These are phyloP conservation scores for Ectemnius continuus DNA, from an alignment of 2,888 invertebrate genomes.

Conservation along the genomic window DNA sequence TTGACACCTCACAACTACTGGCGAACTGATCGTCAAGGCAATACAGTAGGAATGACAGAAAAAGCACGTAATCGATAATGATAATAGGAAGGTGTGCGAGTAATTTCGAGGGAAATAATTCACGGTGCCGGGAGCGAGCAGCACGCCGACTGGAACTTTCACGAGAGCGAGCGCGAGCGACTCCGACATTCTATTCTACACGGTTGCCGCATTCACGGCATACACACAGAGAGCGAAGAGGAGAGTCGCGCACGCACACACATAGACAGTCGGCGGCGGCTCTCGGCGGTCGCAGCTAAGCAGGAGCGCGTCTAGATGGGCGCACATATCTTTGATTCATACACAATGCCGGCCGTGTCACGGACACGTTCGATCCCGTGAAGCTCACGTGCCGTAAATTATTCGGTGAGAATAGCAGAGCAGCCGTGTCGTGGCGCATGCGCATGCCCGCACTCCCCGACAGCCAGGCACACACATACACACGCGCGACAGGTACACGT, in stretches of 20 bases:
- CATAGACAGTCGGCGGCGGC: too few relatives aligned
- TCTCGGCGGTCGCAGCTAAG: conserved; percentile 40
- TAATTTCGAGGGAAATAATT: conserved; percentile 34
- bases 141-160: conserved; percentile 36
- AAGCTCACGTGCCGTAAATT: conserved; percentile 64
- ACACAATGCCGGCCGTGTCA: conserved; percentile 51
- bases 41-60: neutral
- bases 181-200: conserved; percentile 18
- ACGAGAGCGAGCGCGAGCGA: conserved; percentile 20
- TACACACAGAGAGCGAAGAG: conserved; percentile 18
- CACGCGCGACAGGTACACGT: too few relatives aligned
- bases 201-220: conserved; percentile 27
- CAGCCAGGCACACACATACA: too few relatives aligned
- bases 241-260: too few relatives aligned
- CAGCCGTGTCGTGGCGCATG: conserved; percentile 60
- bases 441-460: conserved; percentile 42
- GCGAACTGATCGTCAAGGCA: neutral
- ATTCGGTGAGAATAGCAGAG: conserved; percentile 64
- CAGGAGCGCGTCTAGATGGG: conserved; percentile 35
- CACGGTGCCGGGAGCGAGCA: conserved; percentile 5
- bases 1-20: neutral
- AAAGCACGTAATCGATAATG: conserved; percentile 20
- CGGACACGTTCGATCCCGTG: conserved; percentile 58
- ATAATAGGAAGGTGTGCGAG: conserved; percentile 9
- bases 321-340: conserved; percentile 54